Evolutionary conservation across 2,888 invertebrate species (phyloP).

Genomic region (Pseudococcus longispinus): DNA sequence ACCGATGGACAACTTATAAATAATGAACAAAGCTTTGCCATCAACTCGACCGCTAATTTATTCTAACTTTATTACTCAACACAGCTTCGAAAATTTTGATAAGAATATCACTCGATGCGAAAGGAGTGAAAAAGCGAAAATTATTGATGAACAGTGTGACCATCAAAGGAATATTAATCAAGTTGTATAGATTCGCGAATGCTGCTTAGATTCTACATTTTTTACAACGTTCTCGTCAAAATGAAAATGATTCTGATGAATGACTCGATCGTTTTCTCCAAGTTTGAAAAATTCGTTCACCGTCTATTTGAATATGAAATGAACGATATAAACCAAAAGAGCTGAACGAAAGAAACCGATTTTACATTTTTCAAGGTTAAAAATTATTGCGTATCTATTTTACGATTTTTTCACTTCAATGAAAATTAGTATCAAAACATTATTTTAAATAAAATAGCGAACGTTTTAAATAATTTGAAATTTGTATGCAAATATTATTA

Average conservation of each 20-base stretch:
- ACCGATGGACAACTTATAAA: conserved; percentile 19
- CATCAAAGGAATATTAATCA: neutral
- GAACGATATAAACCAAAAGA: neutral
- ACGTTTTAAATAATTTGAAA: too few species aligned
- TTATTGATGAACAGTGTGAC: neutral
- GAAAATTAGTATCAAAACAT: too few species aligned
- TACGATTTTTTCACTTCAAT: too few species aligned
- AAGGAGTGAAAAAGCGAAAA: neutral
- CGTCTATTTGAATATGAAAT: neutral
- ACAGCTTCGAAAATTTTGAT: conserved; percentile 19
- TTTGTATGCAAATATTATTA: too few species aligned
- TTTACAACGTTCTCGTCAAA: neutral
- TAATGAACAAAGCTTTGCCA: conserved; percentile 32
- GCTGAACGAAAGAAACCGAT: neutral
- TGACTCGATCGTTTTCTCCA: neutral
- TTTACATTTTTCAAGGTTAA: neutral
- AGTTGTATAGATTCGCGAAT: neutral
- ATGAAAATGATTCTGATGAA: neutral
- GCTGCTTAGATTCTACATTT: neutral
- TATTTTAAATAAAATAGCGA: too few species aligned
- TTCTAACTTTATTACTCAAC: conserved; percentile 6
- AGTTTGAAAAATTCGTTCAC: neutral
- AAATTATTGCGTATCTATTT: neutral
- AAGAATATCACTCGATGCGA: neutral
- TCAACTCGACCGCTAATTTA: conserved; percentile 42